Conservation (phyloP, 2,797 vertebrate genomes). For the Poecile montanus region DNA sequence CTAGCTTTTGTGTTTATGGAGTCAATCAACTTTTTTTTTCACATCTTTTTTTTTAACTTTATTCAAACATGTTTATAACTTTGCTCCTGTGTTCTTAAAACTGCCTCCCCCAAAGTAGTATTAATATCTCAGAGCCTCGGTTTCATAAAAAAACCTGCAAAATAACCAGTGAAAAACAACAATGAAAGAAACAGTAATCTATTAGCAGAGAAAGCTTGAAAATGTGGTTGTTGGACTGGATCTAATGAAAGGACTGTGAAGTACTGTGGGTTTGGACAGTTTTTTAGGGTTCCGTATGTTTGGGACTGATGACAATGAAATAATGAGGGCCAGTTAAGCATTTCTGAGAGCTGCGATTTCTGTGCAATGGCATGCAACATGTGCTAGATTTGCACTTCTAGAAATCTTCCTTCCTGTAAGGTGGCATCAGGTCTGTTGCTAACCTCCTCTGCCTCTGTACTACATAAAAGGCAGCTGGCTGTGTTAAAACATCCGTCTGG, state of each 20-base stretch:
- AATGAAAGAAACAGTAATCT: not conserved
- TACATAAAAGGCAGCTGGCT: constrained; percentile 29
- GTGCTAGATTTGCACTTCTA: not conserved
- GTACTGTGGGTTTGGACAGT: not conserved
- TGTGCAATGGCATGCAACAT: not conserved
- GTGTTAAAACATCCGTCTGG: constrained; percentile 47
- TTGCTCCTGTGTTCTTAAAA: not conserved
- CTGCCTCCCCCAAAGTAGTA: not conserved
- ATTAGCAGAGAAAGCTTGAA: not conserved
- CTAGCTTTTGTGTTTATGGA: not conserved
- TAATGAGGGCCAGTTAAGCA: not conserved
- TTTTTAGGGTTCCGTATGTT: not conserved
- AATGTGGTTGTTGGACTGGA: not conserved
- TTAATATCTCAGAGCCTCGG: not conserved
- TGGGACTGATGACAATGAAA: not conserved
- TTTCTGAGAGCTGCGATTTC: not conserved
- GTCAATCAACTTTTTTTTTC: not conserved
- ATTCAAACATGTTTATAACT: not conserved
- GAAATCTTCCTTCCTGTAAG: not conserved
- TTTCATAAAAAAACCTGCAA: not conserved
- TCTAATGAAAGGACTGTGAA: not conserved
- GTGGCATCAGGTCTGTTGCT: not conserved
- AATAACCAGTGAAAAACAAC: not conserved
- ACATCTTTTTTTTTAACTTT: not conserved
- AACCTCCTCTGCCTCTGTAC: not conserved